These are phyloP conservation scores for Phthorimaea operculella DNA, from an alignment of 1,140 invertebrate species.

Conservation along the genomic window DNA sequence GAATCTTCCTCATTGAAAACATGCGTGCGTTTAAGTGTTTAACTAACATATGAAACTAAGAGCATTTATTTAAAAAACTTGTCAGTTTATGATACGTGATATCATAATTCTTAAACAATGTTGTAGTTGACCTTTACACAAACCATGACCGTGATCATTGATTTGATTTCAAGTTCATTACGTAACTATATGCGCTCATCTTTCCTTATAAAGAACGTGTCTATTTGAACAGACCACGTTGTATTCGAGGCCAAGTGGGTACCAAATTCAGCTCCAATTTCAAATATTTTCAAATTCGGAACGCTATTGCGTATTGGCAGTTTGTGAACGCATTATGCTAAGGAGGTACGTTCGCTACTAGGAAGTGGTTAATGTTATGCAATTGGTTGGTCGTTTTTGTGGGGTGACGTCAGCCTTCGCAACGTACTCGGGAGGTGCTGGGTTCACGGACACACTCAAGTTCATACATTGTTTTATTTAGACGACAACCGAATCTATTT, in stretches of 20 bases:
- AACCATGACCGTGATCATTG: conserved; percentile 40
- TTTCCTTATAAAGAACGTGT: conserved; percentile 22
- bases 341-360: conserved; percentile 5
- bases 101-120: no score
- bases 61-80: no score
- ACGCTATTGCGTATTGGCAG: background rate
- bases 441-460: conserved; percentile 43
- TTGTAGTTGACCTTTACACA: conserved; percentile 23
- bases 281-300: no score
- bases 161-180: conserved; percentile 37
- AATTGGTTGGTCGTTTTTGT: conserved; percentile 40
- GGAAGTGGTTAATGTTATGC: conserved; percentile 36
- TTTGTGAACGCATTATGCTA: background rate
- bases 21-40: no score
- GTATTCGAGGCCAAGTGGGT: background rate
- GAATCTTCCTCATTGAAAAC: no score
- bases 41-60: no score
- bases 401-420: conserved; percentile 34
- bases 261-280: no score
- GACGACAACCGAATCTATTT: background rate
- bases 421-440: conserved; percentile 22
- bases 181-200: conserved; percentile 33
- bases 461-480: conserved; percentile 24
- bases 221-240: background rate
- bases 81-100: no score